These are phyloP conservation scores for Malaclemys terrapin DNA, from an alignment of 2,113 vertebrate species.

Conservation along the genomic window DNA sequence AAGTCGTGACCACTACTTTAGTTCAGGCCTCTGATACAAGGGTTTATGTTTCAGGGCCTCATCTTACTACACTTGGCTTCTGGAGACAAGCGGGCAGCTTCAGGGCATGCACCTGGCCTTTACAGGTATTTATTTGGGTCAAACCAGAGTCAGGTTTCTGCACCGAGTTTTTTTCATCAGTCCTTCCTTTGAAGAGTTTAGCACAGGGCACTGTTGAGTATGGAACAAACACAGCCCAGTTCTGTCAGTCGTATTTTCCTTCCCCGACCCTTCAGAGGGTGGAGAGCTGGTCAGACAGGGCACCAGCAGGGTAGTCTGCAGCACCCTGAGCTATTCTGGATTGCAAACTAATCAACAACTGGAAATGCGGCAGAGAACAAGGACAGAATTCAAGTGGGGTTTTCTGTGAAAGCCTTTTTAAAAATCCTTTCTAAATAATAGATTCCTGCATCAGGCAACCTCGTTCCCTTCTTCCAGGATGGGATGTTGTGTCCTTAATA, in stretches of 20 bases:
- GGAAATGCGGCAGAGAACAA: not conserved
- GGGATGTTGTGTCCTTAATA: rapidly evolving
- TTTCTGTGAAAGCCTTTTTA: rapidly evolving
- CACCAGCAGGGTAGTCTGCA: not conserved
- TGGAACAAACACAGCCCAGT: rapidly evolving
- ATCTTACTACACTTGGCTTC: too few relatives aligned
- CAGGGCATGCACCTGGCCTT: not conserved
- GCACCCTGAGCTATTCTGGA: not conserved
- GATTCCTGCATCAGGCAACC: not conserved
- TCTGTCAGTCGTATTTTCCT: not conserved
- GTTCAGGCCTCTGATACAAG: too few relatives aligned
- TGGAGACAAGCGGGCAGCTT: not conserved
- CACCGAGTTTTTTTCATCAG: not conserved
- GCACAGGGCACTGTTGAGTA: not conserved
- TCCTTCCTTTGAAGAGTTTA: not conserved
- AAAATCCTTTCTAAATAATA: rapidly evolving
- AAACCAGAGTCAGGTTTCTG: not conserved
- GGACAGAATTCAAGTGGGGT: not conserved
- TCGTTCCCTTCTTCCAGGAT: rapidly evolving
- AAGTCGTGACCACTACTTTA: too few relatives aligned
- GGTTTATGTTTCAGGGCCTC: too few relatives aligned
- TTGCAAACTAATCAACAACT: not conserved
- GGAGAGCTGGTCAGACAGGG: not conserved
- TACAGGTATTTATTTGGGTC: not conserved
- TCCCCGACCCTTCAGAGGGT: not conserved